A percentile compares a stretch with the other conserved stretches of the same genome.
Evolutionary conservation across 2,797 vertebrate species (phyloP).

Genomic region (Melanotaenia boesemani): DNA sequence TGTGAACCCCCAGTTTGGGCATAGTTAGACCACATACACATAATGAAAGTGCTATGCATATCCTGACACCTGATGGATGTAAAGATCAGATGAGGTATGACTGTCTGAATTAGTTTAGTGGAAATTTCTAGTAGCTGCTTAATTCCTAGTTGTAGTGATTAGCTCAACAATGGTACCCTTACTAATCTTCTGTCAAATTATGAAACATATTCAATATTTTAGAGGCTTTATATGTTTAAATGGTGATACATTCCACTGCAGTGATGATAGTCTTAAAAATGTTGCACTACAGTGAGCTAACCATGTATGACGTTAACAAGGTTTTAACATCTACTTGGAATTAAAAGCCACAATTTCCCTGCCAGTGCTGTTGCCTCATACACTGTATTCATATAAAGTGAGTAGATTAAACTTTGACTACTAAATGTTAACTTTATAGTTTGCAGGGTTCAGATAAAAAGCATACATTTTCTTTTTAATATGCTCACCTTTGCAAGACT

Average conservation of each 20-base stretch:
- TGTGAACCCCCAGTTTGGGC: constrained; percentile 28
- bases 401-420: constrained; percentile 20
- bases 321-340: constrained; percentile 21
- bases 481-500: constrained; percentile 10
- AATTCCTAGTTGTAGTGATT: constrained; percentile 20
- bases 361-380: constrained; percentile 40
- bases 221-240: constrained; percentile 20
- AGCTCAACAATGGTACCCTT: constrained; percentile 11
- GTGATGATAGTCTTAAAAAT: constrained; percentile 47
- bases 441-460: constrained; percentile 11
- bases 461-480: not conserved
- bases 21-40: constrained; percentile 10
- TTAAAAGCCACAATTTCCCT: constrained; percentile 28
- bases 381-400: not conserved
- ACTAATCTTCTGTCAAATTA: constrained; percentile 24
- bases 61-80: constrained; percentile 14
- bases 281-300: constrained; percentile 25
- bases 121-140: not conserved
- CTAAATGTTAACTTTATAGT: constrained; percentile 13
- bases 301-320: constrained; percentile 31
- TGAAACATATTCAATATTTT: constrained; percentile 16
- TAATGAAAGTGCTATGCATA: constrained; percentile 20
- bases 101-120: not conserved
- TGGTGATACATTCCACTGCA: constrained; percentile 62
- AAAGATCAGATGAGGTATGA: constrained; percentile 3